Percentiles rank a stretch among this genome's conserved stretches.
phyloP scores from a whole-genome alignment of 2,888 invertebrate species.

The Cecidostiba fungosa region DNA sequence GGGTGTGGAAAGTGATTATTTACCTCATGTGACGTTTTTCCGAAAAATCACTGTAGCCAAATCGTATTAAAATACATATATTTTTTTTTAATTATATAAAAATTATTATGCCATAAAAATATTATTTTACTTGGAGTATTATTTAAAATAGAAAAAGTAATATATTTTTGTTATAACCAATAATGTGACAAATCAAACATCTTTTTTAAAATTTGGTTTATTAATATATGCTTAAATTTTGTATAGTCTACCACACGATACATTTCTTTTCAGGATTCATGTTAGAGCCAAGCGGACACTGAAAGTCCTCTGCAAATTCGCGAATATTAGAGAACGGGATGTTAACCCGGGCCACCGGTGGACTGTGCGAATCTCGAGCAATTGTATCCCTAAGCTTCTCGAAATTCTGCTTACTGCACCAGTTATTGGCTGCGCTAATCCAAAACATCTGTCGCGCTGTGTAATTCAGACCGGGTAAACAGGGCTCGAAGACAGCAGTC shows the following conservation, averaged over 20 bases:
- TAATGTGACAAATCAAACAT: neutral
- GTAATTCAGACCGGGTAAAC: constrained; percentile 88
- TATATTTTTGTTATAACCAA: no score
- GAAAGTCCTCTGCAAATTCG: constrained; percentile 1
- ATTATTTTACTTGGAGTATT: no score
- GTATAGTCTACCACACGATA: neutral
- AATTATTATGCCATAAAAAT: no score
- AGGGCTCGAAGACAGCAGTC: constrained; percentile 82
- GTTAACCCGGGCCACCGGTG: constrained; percentile 84
- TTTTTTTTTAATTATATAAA: no score
- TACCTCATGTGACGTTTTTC: no score
- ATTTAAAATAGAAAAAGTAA: no score
- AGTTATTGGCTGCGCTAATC: constrained; percentile 76
- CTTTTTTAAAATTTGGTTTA: neutral
- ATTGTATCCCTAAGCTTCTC: constrained; percentile 90
- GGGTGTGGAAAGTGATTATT: no score
- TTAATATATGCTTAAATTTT: neutral
- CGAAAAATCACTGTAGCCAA: no score
- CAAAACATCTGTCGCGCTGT: constrained; percentile 79
- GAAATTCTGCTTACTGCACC: constrained; percentile 83
- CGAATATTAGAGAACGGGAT: neutral
- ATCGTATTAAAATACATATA: no score
- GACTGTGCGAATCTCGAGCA: constrained; percentile 90
- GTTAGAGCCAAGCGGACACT: neutral
- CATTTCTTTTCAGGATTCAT: constrained; percentile 30